phyloP scores from a whole-genome alignment of 1,140 invertebrate genomes.

The Tetraneura akinire region DNA sequence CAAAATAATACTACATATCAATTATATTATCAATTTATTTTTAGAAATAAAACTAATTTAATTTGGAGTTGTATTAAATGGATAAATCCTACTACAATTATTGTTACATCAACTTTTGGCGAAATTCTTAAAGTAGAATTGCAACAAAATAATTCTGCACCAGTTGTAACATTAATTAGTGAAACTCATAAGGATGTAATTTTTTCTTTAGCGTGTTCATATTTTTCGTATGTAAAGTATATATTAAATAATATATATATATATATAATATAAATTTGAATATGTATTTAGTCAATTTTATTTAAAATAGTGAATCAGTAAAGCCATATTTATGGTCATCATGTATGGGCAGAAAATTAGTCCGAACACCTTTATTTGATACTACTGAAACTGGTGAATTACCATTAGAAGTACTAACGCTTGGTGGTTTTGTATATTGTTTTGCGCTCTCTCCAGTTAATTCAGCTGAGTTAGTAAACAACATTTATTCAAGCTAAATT shows the following conservation, averaged over 20 bases:
- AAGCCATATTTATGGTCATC: constrained; percentile 63
- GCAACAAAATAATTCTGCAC: neutral
- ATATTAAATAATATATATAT: neutral
- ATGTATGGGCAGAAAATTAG: constrained; percentile 65
- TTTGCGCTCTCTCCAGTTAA: constrained; percentile 71
- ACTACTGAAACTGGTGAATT: constrained; percentile 60
- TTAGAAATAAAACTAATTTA: constrained; percentile 49
- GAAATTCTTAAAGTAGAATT: constrained; percentile 45
- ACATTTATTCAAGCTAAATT: constrained; percentile 2
- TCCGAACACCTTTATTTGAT: constrained; percentile 62
- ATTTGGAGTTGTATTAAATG: constrained; percentile 46
- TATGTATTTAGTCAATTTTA: neutral
- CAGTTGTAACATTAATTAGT: constrained; percentile 29
- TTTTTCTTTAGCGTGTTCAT: constrained; percentile 31
- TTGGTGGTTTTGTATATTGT: constrained; percentile 69
- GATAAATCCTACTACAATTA: constrained; percentile 35
- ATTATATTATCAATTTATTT: neutral
- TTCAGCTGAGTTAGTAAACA: constrained; percentile 63
- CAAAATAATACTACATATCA: too few species aligned
- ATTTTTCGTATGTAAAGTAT: constrained; percentile 20
- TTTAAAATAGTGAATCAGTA: constrained; percentile 45
- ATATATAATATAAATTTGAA: too few species aligned
- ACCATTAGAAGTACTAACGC: constrained; percentile 57
- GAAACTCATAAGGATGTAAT: constrained; percentile 33
- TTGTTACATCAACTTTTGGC: constrained; percentile 38